Base-by-base conservation (phyloP, 2,113 vertebrate species). In the Hylia prasina region DNA sequence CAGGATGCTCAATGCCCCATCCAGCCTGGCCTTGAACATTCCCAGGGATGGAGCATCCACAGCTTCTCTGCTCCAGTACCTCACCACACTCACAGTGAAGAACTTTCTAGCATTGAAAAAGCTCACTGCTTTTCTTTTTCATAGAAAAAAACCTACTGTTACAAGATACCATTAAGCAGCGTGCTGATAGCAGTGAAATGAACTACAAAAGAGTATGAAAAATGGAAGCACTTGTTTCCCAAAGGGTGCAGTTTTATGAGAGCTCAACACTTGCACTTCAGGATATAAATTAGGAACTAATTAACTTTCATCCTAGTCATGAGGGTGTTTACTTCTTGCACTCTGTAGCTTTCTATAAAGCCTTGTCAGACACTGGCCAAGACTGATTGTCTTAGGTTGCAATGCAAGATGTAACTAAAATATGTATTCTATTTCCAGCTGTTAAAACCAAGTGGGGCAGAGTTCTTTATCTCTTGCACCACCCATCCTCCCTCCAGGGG, bases 271-370 rank as follows among this genome's bases (percentile, higher is more conserved):
- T 96, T 90, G 58, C 79, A 58, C 54, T 91, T 96, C 71, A 82
- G 45, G 66, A 66, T 50, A 91, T 80, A 96, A 96, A 94, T 94
- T 91, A 90, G 80, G 66, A 95, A 57, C 63, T 87, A 89, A 96
- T 93, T 85, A 96, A 86, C 84, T 91, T 94, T 80, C 63, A n/a
- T 77, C 50, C 40, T 78, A 72, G 68, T 91, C 30, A n/a, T 48
- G 54, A 80, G 47, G 22, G 6, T 66, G 42, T 88, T 85, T 90
- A 86, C 88, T 82, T 31, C 75, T 87, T 95, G 70, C 4, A 19
- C 51, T 85, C 86, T 65, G 35, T 48, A 87, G 56, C 15, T 79
- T 37, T 53, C 60, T 89, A 21, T 39, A 69, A 73, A 96, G 73
- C 30, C 22, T 22, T 75, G 22, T 89, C 51, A 94, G 80, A 51